Evolutionary conservation across 2,113 vertebrate genomes (phyloP).

Genomic region (Poeciliopsis turrubarensis): DNA sequence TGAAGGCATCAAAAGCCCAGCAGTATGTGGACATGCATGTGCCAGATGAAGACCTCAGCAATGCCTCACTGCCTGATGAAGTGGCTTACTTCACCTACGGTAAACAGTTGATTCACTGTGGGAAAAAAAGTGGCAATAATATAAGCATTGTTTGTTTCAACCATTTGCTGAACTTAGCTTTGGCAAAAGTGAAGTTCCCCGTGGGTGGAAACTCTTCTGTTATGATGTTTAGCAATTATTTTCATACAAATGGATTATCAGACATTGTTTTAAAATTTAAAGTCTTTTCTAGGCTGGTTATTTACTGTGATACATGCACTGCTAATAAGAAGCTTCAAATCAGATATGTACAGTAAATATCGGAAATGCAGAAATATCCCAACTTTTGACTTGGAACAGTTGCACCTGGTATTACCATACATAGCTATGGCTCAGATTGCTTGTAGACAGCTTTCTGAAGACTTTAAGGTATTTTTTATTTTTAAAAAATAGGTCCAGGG

Average conservation of each 20-base stretch:
- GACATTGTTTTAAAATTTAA: slow-evolving; percentile 13
- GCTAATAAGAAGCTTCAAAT: slow-evolving; percentile 8
- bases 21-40: slow-evolving; percentile 92
- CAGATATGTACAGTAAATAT: not conserved
- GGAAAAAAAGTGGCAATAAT: not conserved
- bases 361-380: not conserved
- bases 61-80: slow-evolving; percentile 90
- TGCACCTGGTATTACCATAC: not conserved
- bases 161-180: not conserved
- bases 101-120: slow-evolving; percentile 64
- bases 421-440: not conserved
- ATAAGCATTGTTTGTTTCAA: not conserved
- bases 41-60: slow-evolving; percentile 86
- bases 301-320: not conserved
- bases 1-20: slow-evolving; percentile 94
- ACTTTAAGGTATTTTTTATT: not conserved
- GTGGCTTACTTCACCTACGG: slow-evolving; percentile 95
- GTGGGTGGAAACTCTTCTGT: not conserved
- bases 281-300: slow-evolving; percentile 1
- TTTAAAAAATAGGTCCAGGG: too few species aligned
- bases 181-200: not conserved
- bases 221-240: not conserved
- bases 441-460: not conserved
- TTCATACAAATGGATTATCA: not conserved
- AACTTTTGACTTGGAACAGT: not conserved